A percentile compares a stretch with the other conserved stretches of the same genome.
Evolutionary conservation across 2,888 invertebrate genomes (phyloP).

Genomic region (Metellina segmentata): DNA sequence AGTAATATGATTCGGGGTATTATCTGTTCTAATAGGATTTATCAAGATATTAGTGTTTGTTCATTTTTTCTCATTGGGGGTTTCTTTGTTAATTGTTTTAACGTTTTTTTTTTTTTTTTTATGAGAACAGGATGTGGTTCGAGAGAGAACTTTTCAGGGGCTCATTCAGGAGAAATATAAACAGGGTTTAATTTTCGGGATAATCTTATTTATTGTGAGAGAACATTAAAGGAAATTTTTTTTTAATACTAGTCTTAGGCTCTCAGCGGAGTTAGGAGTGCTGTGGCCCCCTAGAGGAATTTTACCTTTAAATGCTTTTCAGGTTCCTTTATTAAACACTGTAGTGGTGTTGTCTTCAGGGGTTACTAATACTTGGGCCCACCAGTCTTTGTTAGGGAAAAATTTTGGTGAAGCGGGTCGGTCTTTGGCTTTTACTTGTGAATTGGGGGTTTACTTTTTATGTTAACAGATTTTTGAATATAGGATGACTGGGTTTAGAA

Average conservation of each 20-base stretch:
- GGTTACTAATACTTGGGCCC: slow-evolving; percentile 86
- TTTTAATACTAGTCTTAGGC: slow-evolving; percentile 82
- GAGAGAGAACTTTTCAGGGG: slow-evolving; percentile 79
- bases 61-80: slow-evolving; percentile 72
- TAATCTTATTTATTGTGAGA: slow-evolving; percentile 80
- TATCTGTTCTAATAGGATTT: slow-evolving; percentile 78
- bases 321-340: slow-evolving; percentile 88
- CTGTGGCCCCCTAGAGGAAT: slow-evolving; percentile 86
- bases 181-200: slow-evolving; percentile 79
- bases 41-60: slow-evolving; percentile 67
- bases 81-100: slow-evolving; percentile 77
- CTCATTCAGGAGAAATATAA: slow-evolving; percentile 78
- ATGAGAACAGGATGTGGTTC: slow-evolving; percentile 80
- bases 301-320: slow-evolving; percentile 85
- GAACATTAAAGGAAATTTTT: no score
- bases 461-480: slow-evolving; percentile 87
- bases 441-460: slow-evolving; percentile 86
- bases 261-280: slow-evolving; percentile 84
- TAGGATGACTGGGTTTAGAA: slow-evolving; percentile 84
- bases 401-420: slow-evolving; percentile 80
- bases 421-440: slow-evolving; percentile 83
- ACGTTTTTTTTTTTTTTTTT: slow-evolving; percentile 76
- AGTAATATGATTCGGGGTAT: slow-evolving; percentile 78
- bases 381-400: slow-evolving; percentile 84
- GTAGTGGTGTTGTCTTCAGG: slow-evolving; percentile 87